These are phyloP conservation scores for Cataglyphis hispanica DNA, from an alignment of 1,140 invertebrate genomes.

Conservation along the genomic window DNA sequence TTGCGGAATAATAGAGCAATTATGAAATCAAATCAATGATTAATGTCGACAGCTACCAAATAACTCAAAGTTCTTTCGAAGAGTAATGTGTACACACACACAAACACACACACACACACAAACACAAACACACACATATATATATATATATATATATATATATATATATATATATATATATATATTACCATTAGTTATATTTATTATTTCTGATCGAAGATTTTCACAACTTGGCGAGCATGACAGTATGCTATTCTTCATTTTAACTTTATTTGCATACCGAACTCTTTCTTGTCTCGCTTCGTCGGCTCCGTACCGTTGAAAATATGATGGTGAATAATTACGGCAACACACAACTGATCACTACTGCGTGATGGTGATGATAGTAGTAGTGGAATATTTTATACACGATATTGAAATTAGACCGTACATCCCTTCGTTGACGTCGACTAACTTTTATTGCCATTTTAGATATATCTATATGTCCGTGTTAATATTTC, in stretches of 20 bases:
- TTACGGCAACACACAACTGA: constrained; percentile 26
- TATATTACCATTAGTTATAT: constrained; percentile 30
- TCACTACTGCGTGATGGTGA: neutral
- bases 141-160: no score
- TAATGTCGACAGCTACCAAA: constrained; percentile 18
- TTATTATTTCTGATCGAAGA: constrained; percentile 34
- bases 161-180: no score
- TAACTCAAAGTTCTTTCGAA: neutral
- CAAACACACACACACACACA: no score
- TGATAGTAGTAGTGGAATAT: neutral
- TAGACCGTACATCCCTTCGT: constrained; percentile 14
- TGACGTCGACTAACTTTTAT: constrained; percentile 41
- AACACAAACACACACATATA: no score
- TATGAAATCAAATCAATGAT: neutral
- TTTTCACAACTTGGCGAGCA: constrained; percentile 38
- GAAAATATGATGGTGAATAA: constrained; percentile 58
- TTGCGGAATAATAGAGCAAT: constrained; percentile 16
- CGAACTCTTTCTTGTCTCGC: constrained; percentile 17
- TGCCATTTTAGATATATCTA: constrained; percentile 15
- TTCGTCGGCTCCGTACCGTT: constrained; percentile 16
- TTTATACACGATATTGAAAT: constrained; percentile 48
- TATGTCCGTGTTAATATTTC: constrained; percentile 53
- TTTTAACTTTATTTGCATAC: constrained; percentile 54
- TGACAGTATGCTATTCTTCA: constrained; percentile 44
- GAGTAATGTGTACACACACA: no score